Percentiles rank a stretch among this genome's conserved stretches.
Conservation (phyloP, 2,113 vertebrate species). For the Saiga tatarica region DNA sequence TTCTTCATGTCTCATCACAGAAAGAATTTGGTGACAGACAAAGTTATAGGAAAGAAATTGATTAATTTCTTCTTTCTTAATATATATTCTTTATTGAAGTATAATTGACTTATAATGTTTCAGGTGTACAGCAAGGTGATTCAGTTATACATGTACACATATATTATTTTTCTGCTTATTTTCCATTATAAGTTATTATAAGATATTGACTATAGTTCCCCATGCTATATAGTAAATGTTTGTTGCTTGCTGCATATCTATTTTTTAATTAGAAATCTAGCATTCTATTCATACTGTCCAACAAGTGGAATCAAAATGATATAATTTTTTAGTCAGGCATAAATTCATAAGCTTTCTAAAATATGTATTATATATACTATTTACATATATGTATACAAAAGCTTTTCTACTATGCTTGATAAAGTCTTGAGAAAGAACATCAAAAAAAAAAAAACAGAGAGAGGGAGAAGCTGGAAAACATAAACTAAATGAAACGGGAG, state of each 20-base stretch:
- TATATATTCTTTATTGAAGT: background rate
- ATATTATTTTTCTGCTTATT: background rate
- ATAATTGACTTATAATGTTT: background rate
- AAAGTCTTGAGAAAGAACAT: background rate
- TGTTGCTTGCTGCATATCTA: background rate
- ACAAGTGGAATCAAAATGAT: background rate
- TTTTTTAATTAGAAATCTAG: background rate
- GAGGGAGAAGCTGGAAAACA: background rate
- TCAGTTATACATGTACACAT: background rate
- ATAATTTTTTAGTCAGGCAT: background rate
- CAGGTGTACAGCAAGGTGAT: background rate
- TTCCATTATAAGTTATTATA: background rate
- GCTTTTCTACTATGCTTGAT: background rate
- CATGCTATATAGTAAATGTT: background rate
- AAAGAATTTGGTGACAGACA: background rate
- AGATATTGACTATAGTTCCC: background rate
- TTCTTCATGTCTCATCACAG: background rate
- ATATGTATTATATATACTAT: background rate
- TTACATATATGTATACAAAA: background rate
- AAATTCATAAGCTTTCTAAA: background rate
- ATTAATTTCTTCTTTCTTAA: background rate
- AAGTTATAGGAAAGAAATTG: background rate
- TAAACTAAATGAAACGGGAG: background rate
- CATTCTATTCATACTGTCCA: background rate
- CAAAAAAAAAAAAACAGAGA: background rate